Base-by-base conservation (phyloP, 2,113 vertebrate genomes). In the Amphiprion ocellaris region DNA sequence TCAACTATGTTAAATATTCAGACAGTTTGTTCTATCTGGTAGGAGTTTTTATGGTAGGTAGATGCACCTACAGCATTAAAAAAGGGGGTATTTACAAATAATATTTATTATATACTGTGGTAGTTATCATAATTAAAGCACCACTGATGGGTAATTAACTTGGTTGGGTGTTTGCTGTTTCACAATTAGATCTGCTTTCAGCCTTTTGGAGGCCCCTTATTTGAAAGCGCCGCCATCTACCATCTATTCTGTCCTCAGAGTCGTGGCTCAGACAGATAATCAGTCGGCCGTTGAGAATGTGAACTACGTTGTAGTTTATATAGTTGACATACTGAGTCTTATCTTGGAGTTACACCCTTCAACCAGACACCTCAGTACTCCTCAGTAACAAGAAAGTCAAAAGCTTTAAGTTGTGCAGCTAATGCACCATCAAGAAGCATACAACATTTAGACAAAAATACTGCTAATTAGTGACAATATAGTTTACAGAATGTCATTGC, bases 301-400 rank as follows among this genome's bases (percentile, higher is more conserved):
- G 66, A 56, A 12, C 56, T 12, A 28, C 1, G 54, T 30, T 78
- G 61, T 41, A 62, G 58, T 86, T 87, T 46, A 21, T 83, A 85
- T 47, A 39, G 72, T 55, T 75, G 68, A 63, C 15, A 4, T 46
- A 59, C 60, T 54, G 56, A 50, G 46, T 37, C 88, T 92, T 94
- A 94, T 94, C 93, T 92, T 16, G 56, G 59, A 59, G 90, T 87
- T 74, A 93, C 93, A 61, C 93, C 92, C 92, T 66, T 67, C 49
- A 52, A n/a, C 52, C 41, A 60, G 46, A 30, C 44, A 15, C 68
- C 37, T 64, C 53, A 72, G 62, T 74, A 74, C 54, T 55, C 28
- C 37, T n/a, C 58, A 63, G n/a, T n/a, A 33, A 41, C 33, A 37
- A 9, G 33, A 37, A 37, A 37, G 6, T 9, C 8, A 37, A 37